Conservation (phyloP, 2,797 vertebrate species). For the Hoplostethus mediterraneus region DNA sequence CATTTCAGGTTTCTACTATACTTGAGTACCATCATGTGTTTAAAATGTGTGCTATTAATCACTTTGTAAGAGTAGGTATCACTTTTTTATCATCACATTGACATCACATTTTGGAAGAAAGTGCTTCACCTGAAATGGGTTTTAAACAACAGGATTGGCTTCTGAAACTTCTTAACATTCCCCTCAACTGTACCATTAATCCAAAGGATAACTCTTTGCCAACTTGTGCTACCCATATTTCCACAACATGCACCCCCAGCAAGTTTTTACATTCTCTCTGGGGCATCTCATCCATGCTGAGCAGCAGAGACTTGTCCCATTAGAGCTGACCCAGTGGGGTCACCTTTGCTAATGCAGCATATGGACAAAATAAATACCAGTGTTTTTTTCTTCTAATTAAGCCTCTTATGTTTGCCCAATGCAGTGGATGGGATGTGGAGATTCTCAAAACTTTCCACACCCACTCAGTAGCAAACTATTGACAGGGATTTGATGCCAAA, state of each 20-base stretch:
- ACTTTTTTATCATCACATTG: too few species aligned
- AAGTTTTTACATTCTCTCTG: neutral
- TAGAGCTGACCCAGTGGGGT: neutral
- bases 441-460: neutral
- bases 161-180: too few species aligned
- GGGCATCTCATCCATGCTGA: neutral
- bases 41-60: neutral
- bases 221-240: neutral
- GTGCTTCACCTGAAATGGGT: too few species aligned
- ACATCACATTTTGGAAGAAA: too few species aligned
- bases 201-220: neutral
- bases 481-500: conserved; percentile 4
- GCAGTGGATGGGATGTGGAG: neutral
- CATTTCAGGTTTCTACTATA: neutral
- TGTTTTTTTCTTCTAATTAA: conserved; percentile 39
- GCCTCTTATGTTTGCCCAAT: conserved; percentile 45
- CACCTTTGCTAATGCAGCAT: neutral
- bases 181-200: too few species aligned
- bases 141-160: too few species aligned
- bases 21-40: neutral
- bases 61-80: too few species aligned
- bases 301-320: neutral
- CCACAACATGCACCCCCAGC: neutral
- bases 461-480: conserved; percentile 5
- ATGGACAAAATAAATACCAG: neutral